Conservation (phyloP, 2,113 vertebrate genomes). For the Astur gentilis region DNA sequence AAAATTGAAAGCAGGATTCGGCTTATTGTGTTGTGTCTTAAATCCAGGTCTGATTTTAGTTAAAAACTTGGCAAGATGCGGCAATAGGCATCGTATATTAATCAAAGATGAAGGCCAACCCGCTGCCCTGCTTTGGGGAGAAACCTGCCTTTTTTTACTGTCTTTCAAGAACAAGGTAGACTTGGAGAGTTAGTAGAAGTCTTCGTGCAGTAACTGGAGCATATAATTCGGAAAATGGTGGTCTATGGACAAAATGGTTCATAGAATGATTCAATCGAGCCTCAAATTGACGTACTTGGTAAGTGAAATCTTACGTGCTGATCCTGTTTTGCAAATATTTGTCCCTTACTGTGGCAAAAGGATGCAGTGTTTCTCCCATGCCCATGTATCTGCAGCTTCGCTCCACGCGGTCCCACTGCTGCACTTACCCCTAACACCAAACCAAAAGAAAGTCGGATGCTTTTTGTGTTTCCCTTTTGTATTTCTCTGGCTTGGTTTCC, state of each 20-base stretch:
- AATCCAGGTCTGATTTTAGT: constrained; percentile 47
- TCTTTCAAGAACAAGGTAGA: not conserved
- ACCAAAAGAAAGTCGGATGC: not conserved
- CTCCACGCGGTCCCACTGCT: accelerated
- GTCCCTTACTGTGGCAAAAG: not conserved
- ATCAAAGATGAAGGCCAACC: constrained; percentile 16
- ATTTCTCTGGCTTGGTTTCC: not conserved
- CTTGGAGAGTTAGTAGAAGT: not conserved
- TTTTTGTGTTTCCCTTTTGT: not conserved
- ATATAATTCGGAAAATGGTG: not conserved
- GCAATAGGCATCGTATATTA: not conserved
- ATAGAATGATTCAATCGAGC: not conserved
- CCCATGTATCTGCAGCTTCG: accelerated
- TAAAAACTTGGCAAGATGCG: constrained; percentile 2
- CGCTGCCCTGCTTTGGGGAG: not conserved
- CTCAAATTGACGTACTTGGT: not conserved
- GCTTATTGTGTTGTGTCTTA: constrained; percentile 2
- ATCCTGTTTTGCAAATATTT: not conserved
- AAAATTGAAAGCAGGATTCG: constrained; percentile 54
- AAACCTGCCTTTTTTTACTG: not conserved
- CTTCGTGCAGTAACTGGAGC: not conserved
- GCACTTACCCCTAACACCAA: not conserved
- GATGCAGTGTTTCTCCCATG: accelerated
- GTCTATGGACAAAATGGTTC: not conserved
- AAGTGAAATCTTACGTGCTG: not conserved